A percentile compares a stretch with the other conserved stretches of the same genome.
Conservation (phyloP, 2,797 vertebrate species). For the Tamandua tetradactyla region DNA sequence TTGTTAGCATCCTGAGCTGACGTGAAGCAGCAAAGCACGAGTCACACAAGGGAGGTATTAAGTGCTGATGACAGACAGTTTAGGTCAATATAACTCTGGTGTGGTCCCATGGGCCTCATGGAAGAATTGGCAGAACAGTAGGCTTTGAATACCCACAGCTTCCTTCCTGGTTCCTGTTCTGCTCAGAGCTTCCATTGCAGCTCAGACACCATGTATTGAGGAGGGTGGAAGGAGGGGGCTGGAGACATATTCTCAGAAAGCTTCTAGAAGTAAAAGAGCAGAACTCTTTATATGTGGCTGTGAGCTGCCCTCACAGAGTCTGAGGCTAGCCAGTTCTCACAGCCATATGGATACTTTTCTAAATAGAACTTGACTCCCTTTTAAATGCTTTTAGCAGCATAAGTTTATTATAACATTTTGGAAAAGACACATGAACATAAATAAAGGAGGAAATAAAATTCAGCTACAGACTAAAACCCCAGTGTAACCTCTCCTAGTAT, state of each 20-base stretch:
- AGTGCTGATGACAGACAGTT: background rate
- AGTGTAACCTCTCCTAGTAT: background rate
- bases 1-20: background rate
- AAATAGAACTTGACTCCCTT: background rate
- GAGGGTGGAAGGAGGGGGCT: background rate
- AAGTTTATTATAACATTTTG: background rate
- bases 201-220: background rate
- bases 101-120: background rate
- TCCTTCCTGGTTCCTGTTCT: slow-evolving; percentile 30
- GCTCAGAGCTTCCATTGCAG: background rate
- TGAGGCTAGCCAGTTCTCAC: background rate
- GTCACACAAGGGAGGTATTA: background rate
- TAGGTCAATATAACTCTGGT: background rate
- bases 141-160: background rate
- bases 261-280: background rate
- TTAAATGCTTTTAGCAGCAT: background rate
- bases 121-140: slow-evolving; percentile 10
- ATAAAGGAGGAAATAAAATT: background rate
- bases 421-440: background rate
- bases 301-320: background rate
- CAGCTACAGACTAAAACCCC: background rate
- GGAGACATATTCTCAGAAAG: background rate
- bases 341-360: background rate
- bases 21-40: background rate
- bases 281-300: background rate